phyloP scores from a whole-genome alignment of 2,888 invertebrate genomes.

The Drosophila aldrichi region DNA sequence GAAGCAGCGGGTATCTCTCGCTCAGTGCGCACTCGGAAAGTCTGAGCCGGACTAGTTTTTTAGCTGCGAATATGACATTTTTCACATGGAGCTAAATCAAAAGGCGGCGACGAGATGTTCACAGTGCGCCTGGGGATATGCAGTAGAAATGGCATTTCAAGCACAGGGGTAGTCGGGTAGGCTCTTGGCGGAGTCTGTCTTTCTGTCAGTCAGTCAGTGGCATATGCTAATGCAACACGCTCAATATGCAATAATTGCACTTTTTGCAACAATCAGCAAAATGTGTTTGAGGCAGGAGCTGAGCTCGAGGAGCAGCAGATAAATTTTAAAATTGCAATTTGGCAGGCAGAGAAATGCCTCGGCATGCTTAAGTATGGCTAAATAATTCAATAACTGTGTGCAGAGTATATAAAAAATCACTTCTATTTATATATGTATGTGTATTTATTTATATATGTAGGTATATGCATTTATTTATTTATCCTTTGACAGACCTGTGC shows the following conservation, averaged over 20 bases:
- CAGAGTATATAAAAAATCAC: constrained; percentile 9
- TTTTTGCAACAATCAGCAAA: constrained; percentile 56
- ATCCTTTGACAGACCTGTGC: constrained; percentile 2
- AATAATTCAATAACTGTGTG: constrained; percentile 47
- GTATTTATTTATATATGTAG: neutral
- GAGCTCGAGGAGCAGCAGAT: neutral
- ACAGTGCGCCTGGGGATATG: constrained; percentile 72
- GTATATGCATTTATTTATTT: constrained; percentile 7
- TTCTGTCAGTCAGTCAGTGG: neutral
- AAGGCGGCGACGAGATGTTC: constrained; percentile 42
- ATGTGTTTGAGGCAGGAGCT: neutral
- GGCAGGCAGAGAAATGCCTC: constrained; percentile 22
- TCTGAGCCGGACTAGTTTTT: constrained; percentile 12
- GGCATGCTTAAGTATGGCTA: constrained; percentile 30
- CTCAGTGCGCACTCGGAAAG: neutral
- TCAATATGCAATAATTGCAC: constrained; percentile 67
- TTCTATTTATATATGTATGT: neutral
- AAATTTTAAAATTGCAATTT: constrained; percentile 28
- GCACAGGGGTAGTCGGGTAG: constrained; percentile 37
- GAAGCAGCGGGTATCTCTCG: constrained; percentile 5
- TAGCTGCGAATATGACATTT: constrained; percentile 32
- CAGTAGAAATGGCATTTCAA: constrained; percentile 69
- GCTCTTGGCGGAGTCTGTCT: neutral
- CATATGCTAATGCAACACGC: constrained; percentile 55
- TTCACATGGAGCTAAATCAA: constrained; percentile 44